A percentile compares a stretch with the other conserved stretches of the same genome.
Evolutionary conservation across 2,888 invertebrate genomes (phyloP).

Genomic region (Euproctis similis): DNA sequence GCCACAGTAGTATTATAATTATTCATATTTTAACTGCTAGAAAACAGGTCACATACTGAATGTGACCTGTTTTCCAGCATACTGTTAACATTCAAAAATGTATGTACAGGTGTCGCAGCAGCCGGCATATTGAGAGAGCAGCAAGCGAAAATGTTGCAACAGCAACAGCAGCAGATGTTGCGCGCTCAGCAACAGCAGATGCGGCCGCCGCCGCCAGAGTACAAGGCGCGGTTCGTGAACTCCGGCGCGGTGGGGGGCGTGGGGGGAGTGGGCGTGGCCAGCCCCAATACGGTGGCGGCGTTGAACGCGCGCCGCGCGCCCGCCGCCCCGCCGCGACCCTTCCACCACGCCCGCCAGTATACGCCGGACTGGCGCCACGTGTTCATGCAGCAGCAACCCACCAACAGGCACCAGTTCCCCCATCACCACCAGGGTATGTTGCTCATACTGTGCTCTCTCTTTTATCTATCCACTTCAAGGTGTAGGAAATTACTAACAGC

Average conservation of each 20-base stretch:
- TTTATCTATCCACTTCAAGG: too few species aligned
- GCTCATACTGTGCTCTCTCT: too few species aligned
- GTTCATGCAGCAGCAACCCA: constrained; percentile 77
- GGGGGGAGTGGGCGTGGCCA: constrained; percentile 18
- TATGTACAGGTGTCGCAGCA: constrained; percentile 49
- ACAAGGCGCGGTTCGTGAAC: constrained; percentile 81
- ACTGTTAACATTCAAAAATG: too few species aligned
- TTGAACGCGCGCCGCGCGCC: constrained; percentile 37
- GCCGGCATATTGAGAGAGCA: constrained; percentile 74
- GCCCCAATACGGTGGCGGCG: constrained; percentile 10
- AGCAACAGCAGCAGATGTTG: constrained; percentile 81
- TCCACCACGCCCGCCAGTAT: constrained; percentile 58
- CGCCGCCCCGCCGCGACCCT: constrained; percentile 37
- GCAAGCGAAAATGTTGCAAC: constrained; percentile 81
- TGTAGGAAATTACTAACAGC: too few species aligned
- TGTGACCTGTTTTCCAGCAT: too few species aligned
- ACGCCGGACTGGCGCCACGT: constrained; percentile 67
- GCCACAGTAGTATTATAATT: too few species aligned
- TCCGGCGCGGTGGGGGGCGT: too few species aligned
- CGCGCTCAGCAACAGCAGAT: constrained; percentile 72
- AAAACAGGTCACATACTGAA: too few species aligned
- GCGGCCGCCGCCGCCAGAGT: constrained; percentile 90
- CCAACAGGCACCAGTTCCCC: constrained; percentile 57
- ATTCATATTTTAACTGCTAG: background rate
- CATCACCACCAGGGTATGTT: constrained; percentile 70